A percentile compares a stretch with the other conserved stretches of the same genome.
Conservation (phyloP, 1,140 invertebrate genomes). For the Maconellicoccus hirsutus region DNA sequence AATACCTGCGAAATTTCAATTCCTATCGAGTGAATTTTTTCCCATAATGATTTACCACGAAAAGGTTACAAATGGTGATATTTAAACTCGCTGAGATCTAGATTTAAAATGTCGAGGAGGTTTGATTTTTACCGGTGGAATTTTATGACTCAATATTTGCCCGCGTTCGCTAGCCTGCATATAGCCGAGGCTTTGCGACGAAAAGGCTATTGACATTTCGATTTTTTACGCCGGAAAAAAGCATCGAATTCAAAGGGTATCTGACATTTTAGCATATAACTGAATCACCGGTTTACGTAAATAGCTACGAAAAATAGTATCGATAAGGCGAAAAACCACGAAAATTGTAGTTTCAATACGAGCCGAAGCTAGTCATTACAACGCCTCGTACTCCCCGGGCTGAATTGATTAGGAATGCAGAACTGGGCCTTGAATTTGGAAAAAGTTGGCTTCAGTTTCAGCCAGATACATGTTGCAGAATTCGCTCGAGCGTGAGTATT, state of each 20-base stretch:
- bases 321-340: no score
- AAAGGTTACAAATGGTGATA: not conserved
- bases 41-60: no score
- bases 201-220: not conserved
- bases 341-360: no score
- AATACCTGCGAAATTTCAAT: no score
- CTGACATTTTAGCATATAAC: no score
- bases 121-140: not conserved
- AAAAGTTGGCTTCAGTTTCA: not conserved
- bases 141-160: slow-evolving; percentile 5
- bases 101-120: not conserved
- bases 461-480: slow-evolving; percentile 2
- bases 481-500: not conserved
- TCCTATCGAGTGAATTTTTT: no score
- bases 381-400: no score
- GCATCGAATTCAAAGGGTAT: not conserved
- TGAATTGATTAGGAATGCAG: not conserved
- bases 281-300: no score
- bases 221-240: not conserved
- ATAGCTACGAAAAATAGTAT: no score
- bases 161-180: not conserved
- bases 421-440: not conserved
- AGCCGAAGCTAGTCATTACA: no score
- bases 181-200: not conserved
- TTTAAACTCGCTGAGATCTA: not conserved